Evolutionary conservation across 2,113 vertebrate genomes (phyloP), one percentile per base, ranked within the genome.

Genomic region (Cynoglossus semilaevis): DNA sequence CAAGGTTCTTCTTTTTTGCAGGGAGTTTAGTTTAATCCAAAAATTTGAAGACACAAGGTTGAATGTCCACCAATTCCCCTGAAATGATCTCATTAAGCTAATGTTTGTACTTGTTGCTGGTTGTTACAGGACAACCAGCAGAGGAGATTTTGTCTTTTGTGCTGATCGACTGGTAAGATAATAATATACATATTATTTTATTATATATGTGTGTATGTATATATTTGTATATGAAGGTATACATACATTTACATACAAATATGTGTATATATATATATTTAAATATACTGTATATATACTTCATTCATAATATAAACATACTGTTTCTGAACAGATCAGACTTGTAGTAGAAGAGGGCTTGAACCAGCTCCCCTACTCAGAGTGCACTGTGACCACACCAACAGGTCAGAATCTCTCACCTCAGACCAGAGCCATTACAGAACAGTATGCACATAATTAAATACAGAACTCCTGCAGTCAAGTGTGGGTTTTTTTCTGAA

Each of bases 281-380:
- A 29, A 29, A 29, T 29, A 29, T 29, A n/a, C n/a, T n/a, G n/a
- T n/a, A 29, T 29, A 6, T 29, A 29, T 29, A 2, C 22, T 29
- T 6, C 22, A 29, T 29, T 4, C 22, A 29, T 29, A 29, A 29
- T 29, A 29, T 29, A 6, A 29, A 29, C 22, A 29, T 29, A 29
- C 6, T 29, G 22, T 15, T 51, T 15, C 51, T 4, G 51, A 71
- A 49, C 85, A 99, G 97, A 99, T 99, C 73, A 92, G 97, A 83
- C 91, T 98, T 3, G 95, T 99, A 79, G 97, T 98, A 55, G 97
- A 99, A 90, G 96, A 99, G 74, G 97, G 97, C 76, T 86, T 99
- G 84, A 99, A 99, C 74, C 96, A 98, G 68, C 88, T 99, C 42
- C 96, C 97, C 1, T 99, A 96, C 84, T 95, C 94, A 12, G 95